Evolutionary conservation across 1,140 invertebrate genomes (phyloP).

Genomic region (Muscidifurax raptorellus): DNA sequence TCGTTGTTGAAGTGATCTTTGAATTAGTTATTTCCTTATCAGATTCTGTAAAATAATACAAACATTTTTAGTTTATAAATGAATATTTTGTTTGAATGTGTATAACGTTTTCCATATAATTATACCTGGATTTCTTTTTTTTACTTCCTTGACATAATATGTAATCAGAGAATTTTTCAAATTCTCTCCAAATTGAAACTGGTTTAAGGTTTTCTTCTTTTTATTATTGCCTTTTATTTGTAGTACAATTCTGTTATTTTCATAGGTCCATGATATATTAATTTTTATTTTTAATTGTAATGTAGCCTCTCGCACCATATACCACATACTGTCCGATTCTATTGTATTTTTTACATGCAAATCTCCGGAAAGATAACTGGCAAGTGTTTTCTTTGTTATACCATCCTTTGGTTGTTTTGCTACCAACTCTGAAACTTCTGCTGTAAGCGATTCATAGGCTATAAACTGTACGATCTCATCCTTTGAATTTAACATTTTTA

Average conservation of each 20-base stretch:
- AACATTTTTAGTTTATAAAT: neutral
- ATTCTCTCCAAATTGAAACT: neutral
- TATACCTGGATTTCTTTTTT: neutral
- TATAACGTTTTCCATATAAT: neutral
- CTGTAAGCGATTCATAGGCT: neutral
- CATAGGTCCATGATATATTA: neutral
- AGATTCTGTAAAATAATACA: neutral
- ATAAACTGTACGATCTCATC: neutral
- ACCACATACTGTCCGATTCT: neutral
- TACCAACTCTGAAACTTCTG: neutral
- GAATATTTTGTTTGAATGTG: neutral
- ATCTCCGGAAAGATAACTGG: constrained; percentile 1
- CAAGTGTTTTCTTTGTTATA: neutral
- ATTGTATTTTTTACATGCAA: neutral
- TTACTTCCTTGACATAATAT: neutral
- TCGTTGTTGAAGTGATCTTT: no score
- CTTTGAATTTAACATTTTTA: constrained; percentile 19
- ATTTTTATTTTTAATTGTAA: constrained; percentile 18
- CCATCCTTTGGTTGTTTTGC: neutral
- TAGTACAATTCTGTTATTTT: neutral
- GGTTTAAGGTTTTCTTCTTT: neutral
- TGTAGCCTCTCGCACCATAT: neutral
- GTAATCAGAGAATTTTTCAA: neutral
- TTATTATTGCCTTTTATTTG: neutral
- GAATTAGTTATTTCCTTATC: neutral